phyloP scores from a whole-genome alignment of 2,113 vertebrate genomes.

The Corvus moneduloides region DNA sequence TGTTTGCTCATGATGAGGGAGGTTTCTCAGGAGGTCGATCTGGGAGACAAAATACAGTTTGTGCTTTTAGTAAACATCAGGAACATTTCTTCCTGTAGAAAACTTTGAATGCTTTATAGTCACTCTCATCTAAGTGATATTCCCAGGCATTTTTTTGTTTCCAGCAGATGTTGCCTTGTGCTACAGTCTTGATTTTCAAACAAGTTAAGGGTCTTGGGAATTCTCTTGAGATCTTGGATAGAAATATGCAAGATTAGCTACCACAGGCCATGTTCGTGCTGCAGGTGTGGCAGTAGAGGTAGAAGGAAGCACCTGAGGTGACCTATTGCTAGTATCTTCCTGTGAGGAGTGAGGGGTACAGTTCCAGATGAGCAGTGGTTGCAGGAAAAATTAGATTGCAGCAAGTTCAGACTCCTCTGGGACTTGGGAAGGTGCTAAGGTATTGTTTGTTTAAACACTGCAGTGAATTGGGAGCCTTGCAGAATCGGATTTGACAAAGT shows the following conservation, averaged over 20 bases:
- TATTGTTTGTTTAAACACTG: conserved; percentile 16
- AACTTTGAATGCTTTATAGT: not conserved
- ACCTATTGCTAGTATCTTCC: not conserved
- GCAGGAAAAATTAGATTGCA: not conserved
- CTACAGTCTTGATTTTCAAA: not conserved
- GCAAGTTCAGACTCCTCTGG: not conserved
- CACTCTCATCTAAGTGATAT: not conserved
- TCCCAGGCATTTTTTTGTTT: not conserved
- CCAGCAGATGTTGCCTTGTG: conserved; percentile 15
- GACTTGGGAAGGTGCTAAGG: not conserved
- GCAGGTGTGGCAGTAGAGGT: not conserved
- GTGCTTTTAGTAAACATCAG: conserved; percentile 39
- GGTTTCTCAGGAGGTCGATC: not conserved
- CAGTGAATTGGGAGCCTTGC: not conserved
- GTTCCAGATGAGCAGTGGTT: not conserved
- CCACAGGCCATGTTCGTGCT: not conserved
- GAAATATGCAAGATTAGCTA: not conserved
- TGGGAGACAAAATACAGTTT: not conserved
- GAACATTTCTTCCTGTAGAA: not conserved
- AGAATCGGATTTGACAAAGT: not conserved
- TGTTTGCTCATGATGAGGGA: conserved; percentile 27
- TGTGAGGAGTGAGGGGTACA: not conserved
- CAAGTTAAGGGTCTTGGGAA: not conserved
- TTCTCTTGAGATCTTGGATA: not conserved
- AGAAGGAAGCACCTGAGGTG: not conserved